These are phyloP conservation scores for Netelia virgata DNA, from an alignment of 2,888 invertebrate species.

Conservation along the genomic window DNA sequence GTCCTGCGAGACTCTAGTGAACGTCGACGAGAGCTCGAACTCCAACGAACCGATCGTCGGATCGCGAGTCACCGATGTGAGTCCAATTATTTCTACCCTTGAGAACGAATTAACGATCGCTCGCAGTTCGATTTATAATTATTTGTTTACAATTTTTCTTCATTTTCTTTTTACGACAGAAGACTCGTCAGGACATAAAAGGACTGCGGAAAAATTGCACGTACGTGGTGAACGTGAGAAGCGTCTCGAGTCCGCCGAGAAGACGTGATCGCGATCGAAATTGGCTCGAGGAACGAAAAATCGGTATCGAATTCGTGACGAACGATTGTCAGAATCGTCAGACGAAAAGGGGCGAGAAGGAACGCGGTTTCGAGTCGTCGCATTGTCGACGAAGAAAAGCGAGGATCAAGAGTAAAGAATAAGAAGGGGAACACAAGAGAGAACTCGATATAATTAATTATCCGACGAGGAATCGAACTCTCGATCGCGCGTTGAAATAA, in stretches of 20 bases:
- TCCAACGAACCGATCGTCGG: slow-evolving; percentile 30
- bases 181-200: slow-evolving; percentile 73
- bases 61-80: slow-evolving; percentile 64
- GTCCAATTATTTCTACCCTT: neutral
- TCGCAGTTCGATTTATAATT: neutral
- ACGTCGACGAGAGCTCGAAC: slow-evolving; percentile 8
- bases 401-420: slow-evolving; percentile 68
- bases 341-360: slow-evolving; percentile 39
- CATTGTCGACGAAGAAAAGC: slow-evolving; percentile 74
- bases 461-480: neutral
- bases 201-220: slow-evolving; percentile 75
- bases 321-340: slow-evolving; percentile 72
- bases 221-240: slow-evolving; percentile 74
- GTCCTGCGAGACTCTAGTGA: slow-evolving; percentile 65
- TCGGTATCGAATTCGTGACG: slow-evolving; percentile 76
- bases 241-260: slow-evolving; percentile 53
- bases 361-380: slow-evolving; percentile 52
- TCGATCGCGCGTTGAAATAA: slow-evolving; percentile 36
- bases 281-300: slow-evolving; percentile 70
- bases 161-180: slow-evolving; percentile 63
- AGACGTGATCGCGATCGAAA: slow-evolving; percentile 44
- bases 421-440: neutral
- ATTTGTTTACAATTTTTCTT: neutral
- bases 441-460: neutral
- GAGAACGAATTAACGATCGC: neutral